phyloP scores from a whole-genome alignment of 2,888 invertebrate species.

The Phengaris arion region DNA sequence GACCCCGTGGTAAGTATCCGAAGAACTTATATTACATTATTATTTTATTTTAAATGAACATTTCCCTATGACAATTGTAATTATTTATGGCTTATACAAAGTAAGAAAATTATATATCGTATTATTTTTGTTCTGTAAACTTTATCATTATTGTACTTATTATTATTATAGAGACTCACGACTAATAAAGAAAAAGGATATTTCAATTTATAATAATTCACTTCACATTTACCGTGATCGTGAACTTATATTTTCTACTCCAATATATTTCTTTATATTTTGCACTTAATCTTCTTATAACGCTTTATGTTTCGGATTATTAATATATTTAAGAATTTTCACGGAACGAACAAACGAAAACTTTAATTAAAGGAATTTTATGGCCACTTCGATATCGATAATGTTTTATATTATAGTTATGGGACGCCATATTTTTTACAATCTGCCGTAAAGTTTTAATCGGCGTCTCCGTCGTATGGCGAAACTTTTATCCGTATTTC shows the following conservation, averaged over 20 bases:
- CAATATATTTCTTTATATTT: background rate
- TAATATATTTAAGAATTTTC: background rate
- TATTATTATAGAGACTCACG: too few relatives aligned
- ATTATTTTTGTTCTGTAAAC: too few relatives aligned
- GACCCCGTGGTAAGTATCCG: too few relatives aligned
- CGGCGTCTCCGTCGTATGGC: slow-evolving; percentile 8
- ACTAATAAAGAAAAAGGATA: too few relatives aligned
- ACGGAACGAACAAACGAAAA: background rate
- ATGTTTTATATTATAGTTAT: slow-evolving; percentile 21
- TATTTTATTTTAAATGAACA: too few relatives aligned
- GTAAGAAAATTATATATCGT: too few relatives aligned
- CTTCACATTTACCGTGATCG: too few relatives aligned
- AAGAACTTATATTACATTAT: too few relatives aligned
- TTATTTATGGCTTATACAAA: too few relatives aligned
- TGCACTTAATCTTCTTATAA: background rate
- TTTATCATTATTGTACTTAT: too few relatives aligned
- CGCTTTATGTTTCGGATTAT: background rate
- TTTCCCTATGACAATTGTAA: too few relatives aligned
- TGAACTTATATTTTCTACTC: background rate
- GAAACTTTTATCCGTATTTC: background rate
- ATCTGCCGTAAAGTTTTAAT: slow-evolving; percentile 24
- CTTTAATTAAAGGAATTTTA: slow-evolving; percentile 21
- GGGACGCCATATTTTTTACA: slow-evolving; percentile 24
- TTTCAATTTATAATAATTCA: too few relatives aligned
- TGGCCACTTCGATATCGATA: slow-evolving; percentile 14